Evolutionary conservation across 1,140 invertebrate genomes (phyloP).

Genomic region (Nylanderia fulva): DNA sequence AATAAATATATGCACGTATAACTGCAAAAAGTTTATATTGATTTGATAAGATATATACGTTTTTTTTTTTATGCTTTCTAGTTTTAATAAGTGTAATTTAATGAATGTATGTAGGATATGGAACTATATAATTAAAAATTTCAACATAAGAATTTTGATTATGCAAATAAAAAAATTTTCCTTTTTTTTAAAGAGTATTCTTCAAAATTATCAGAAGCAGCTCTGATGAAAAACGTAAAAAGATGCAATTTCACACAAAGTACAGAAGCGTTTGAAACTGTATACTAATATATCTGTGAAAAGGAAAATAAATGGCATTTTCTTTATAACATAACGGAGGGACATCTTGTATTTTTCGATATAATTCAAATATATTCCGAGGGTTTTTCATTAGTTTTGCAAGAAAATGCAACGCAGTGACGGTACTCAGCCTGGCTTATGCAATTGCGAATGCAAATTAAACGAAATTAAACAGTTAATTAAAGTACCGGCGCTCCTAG

Average conservation of each 20-base stretch:
- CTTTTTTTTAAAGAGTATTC: background rate
- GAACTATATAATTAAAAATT: background rate
- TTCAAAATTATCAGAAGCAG: background rate
- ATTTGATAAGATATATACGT: background rate
- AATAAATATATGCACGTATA: no score
- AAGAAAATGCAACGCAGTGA: slow-evolving; percentile 53
- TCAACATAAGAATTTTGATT: background rate
- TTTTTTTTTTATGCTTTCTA: background rate
- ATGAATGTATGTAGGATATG: background rate
- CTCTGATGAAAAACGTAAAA: background rate
- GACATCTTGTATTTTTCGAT: slow-evolving; percentile 32
- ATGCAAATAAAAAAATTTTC: background rate
- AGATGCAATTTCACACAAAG: background rate
- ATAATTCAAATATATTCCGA: slow-evolving; percentile 48
- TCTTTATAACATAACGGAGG: slow-evolving; percentile 23
- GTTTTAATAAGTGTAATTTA: background rate
- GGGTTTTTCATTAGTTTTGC: slow-evolving; percentile 45
- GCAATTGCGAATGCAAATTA: slow-evolving; percentile 84
- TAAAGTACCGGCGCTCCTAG: slow-evolving; percentile 79
- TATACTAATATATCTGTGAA: background rate
- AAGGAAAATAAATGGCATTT: slow-evolving; percentile 47
- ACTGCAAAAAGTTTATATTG: background rate
- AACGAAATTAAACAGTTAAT: slow-evolving; percentile 87
- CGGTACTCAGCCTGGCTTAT: slow-evolving; percentile 65
- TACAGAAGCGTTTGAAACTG: slow-evolving; percentile 5